A percentile compares a stretch with the other conserved stretches of the same genome.
Conservation (phyloP, 1,140 invertebrate species). For the Apis laboriosa region DNA sequence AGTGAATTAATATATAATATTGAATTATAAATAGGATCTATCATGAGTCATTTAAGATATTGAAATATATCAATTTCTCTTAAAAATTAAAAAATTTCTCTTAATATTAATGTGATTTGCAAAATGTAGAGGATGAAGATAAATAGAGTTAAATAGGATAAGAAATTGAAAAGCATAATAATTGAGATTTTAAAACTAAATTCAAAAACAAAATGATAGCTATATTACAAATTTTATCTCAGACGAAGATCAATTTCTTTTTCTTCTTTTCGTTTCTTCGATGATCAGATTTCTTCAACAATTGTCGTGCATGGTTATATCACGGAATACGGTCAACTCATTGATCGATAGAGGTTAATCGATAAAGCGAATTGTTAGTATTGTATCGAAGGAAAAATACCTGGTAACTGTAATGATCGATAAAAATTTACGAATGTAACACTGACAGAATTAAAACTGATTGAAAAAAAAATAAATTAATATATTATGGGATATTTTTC, state of each 20-base stretch:
- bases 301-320: conserved; percentile 36
- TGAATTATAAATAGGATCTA: too few species aligned
- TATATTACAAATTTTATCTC: not conserved
- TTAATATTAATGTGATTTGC: too few species aligned
- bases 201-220: not conserved
- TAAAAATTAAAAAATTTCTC: too few species aligned
- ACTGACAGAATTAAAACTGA: not conserved
- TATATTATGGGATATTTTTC: not conserved
- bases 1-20: too few species aligned
- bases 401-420: conserved; percentile 25
- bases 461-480: not conserved
- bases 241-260: not conserved
- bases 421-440: not conserved
- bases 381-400: conserved; percentile 44
- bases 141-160: too few species aligned
- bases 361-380: conserved; percentile 34
- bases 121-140: too few species aligned
- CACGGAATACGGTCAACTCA: conserved; percentile 37
- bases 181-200: not conserved
- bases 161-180: too few species aligned
- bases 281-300: conserved; percentile 1
- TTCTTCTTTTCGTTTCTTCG: conserved; percentile 2
- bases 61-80: too few species aligned
- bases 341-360: conserved; percentile 49
- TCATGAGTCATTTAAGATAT: too few species aligned